Evolutionary conservation across 2,113 vertebrate genomes (phyloP).

Genomic region (Sturnira hondurensis): DNA sequence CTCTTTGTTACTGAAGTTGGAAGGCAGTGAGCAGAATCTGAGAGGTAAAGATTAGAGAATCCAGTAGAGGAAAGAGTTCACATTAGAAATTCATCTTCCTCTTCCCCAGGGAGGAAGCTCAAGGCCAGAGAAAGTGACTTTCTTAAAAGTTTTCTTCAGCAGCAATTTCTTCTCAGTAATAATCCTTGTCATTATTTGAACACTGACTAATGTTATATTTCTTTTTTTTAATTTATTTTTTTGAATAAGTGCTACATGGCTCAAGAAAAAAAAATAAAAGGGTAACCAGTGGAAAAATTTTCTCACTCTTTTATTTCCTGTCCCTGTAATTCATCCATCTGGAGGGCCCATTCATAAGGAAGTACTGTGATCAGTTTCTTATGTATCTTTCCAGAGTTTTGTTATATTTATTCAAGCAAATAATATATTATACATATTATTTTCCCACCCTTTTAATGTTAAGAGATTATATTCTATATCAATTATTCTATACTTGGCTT

Average conservation of each 20-base stretch:
- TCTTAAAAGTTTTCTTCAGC: not conserved
- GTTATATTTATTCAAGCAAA: not conserved
- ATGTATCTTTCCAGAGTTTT: not conserved
- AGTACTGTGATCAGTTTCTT: not conserved
- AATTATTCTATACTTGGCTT: constrained; percentile 1
- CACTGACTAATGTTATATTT: not conserved
- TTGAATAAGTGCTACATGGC: not conserved
- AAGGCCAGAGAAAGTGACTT: not conserved
- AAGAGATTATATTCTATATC: not conserved
- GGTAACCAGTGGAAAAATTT: not conserved
- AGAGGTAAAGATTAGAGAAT: not conserved
- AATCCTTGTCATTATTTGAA: not conserved
- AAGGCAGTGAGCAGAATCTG: not conserved
- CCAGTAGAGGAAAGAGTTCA: not conserved
- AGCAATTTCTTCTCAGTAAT: not conserved
- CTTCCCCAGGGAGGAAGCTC: not conserved
- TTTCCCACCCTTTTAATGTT: not conserved
- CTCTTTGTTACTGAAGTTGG: not conserved
- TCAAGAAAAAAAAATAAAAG: constrained; percentile 8
- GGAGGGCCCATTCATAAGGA: not conserved
- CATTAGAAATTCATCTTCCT: not conserved
- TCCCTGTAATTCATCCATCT: not conserved
- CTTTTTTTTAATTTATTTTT: not conserved
- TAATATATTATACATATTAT: not conserved
- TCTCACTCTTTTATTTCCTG: not conserved